A percentile compares a stretch with the other conserved stretches of the same genome.
phyloP scores from a whole-genome alignment of 2,113 vertebrate species.

The Clarias gariepinus region DNA sequence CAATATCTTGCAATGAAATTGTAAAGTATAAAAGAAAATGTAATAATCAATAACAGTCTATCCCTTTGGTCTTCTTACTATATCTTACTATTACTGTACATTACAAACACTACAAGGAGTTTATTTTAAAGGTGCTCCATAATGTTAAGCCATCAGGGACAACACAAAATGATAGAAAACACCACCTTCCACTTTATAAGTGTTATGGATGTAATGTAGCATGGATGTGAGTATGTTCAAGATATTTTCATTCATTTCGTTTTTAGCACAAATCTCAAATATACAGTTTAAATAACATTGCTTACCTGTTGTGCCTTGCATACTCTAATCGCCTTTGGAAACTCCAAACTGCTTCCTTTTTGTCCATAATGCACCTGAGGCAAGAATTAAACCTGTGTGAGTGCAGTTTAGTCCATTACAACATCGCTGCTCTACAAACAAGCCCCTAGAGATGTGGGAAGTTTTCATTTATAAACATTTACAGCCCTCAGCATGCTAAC shows the following conservation, averaged over 20 bases:
- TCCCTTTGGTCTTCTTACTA: background rate
- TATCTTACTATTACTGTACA: no score
- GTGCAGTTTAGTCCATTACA: conserved; percentile 13
- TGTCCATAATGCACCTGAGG: background rate
- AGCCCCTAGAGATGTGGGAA: background rate
- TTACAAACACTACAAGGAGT: background rate
- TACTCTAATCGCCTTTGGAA: conserved; percentile 1
- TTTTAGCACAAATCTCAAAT: background rate
- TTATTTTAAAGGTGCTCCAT: background rate
- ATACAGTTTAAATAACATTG: no score
- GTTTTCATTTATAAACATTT: conserved; percentile 37
- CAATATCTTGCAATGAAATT: background rate
- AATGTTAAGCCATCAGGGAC: no score
- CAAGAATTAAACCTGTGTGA: background rate
- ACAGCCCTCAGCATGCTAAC: conserved; percentile 33
- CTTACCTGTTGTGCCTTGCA: background rate
- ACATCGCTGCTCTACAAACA: background rate
- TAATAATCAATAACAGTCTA: background rate
- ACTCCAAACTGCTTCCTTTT: background rate
- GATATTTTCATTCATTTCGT: background rate
- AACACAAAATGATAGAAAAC: background rate
- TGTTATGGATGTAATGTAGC: background rate
- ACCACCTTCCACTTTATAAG: background rate
- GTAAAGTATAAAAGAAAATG: background rate
- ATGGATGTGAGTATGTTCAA: background rate